These are phyloP conservation scores for Protonibea diacanthus DNA, from an alignment of 2,797 vertebrate genomes.

Conservation along the genomic window DNA sequence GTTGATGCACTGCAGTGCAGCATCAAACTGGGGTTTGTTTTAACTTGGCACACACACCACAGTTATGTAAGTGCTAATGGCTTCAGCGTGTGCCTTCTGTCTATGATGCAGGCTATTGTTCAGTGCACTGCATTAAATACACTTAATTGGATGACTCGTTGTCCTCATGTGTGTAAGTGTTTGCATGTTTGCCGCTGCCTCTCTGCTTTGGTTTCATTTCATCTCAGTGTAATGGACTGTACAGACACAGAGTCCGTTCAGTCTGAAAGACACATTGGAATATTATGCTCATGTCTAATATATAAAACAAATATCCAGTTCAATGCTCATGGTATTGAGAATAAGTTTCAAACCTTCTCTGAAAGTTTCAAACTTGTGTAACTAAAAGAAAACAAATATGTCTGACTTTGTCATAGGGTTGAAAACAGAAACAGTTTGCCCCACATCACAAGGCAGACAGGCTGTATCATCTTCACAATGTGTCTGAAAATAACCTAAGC, in stretches of 20 bases:
- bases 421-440: too few relatives aligned
- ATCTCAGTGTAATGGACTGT: slow-evolving; percentile 19
- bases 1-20: slow-evolving; percentile 5
- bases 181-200: slow-evolving; percentile 23
- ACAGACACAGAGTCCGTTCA: slow-evolving; percentile 19
- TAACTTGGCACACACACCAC: slow-evolving; percentile 49
- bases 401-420: slow-evolving; percentile 10
- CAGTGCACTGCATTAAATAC: slow-evolving; percentile 26
- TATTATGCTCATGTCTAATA: slow-evolving; percentile 21
- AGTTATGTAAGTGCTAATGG: slow-evolving; percentile 70
- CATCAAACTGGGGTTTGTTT: slow-evolving; percentile 53
- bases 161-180: slow-evolving; percentile 6
- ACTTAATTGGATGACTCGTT: slow-evolving; percentile 43
- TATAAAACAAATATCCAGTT: slow-evolving; percentile 5
- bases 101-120: slow-evolving; percentile 53
- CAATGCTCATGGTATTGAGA: background rate
- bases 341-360: background rate
- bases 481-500: slow-evolving; percentile 35
- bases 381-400: slow-evolving; percentile 14
- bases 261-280: slow-evolving; percentile 16
- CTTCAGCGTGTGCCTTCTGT: slow-evolving; percentile 61
- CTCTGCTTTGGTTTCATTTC: slow-evolving; percentile 34
- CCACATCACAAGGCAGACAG: slow-evolving; percentile 10
- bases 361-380: background rate
- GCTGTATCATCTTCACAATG: slow-evolving; percentile 25